Evolutionary conservation across 1,140 invertebrate species (phyloP), one percentile per base, ranked within the genome.

Genomic region (Dreissena polymorpha): DNA sequence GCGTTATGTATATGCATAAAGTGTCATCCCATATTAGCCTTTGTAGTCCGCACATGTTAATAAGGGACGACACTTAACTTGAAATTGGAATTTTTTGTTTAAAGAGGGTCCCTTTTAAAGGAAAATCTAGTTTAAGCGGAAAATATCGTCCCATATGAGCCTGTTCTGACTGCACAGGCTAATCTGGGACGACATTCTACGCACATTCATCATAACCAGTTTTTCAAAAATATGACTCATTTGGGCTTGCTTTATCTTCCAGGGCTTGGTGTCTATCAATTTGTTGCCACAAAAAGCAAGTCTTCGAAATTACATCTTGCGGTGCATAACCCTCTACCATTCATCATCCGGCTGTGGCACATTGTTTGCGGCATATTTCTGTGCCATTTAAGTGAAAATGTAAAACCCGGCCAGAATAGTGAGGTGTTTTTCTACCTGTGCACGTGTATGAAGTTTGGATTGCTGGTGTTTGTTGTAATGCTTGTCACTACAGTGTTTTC

Each of bases 311-410:
- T 60, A 6, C 57, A 60, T 23, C 16, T 23, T 2, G 16, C 57
- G 21, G 12, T 5, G 57, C 16, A 60, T 12, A 60, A n/a, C 16
- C 21, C 57, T n/a, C 57, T 60, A 6, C 57, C 57, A 23, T 60
- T n/a, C 2, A n/a, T 60, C 57, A 60, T n/a, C 57, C 2, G 57
- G 10, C 57, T 60, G 16, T n/a, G 2, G 16, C 57, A 67, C 49
- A 57, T 82, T 53, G 39, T 67, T 73, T n/a, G 53, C 10, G 51
- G 70, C 0, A n/a, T 82, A 29, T 21, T 82, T 63, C 23, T 74
- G 10, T 82, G 79, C 39, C 79, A 74, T 18, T 25, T 82, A 14
- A 60, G 27, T 51, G 71, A 82, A 68, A 74, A 82, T 27, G 18
- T 82, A 12, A 82, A 82, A 68, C 79, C 79, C 12, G 70, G n/a